phyloP scores from a whole-genome alignment of 2,888 invertebrate species.

The Chymomyza caudatula region DNA sequence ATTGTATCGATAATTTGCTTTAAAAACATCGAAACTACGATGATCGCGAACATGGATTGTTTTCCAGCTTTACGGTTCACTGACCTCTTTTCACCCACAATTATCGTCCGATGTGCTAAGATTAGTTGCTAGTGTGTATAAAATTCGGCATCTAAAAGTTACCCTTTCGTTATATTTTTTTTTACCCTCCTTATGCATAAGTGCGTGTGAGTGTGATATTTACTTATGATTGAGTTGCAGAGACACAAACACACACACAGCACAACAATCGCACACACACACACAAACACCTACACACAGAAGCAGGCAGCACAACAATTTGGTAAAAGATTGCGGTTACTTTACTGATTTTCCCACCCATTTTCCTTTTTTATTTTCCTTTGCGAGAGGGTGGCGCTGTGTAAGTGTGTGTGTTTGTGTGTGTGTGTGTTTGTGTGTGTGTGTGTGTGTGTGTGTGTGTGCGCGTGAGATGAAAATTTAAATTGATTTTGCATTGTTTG shows the following conservation, averaged over 20 bases:
- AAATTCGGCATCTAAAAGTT: slow-evolving; percentile 1
- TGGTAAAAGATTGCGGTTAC: slow-evolving; percentile 72
- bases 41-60: too few relatives aligned
- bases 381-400: not conserved
- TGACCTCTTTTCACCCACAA: too few relatives aligned
- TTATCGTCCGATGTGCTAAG: too few relatives aligned
- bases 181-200: slow-evolving; percentile 38
- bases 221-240: slow-evolving; percentile 72
- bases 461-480: slow-evolving; percentile 66
- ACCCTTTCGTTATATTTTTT: slow-evolving; percentile 16
- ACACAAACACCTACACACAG: slow-evolving; percentile 15
- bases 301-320: slow-evolving; percentile 57
- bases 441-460: slow-evolving; percentile 19
- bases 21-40: too few relatives aligned
- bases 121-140: slow-evolving; percentile 8
- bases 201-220: slow-evolving; percentile 57
- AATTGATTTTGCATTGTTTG: slow-evolving; percentile 74
- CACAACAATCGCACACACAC: slow-evolving; percentile 9
- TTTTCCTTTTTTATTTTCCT: slow-evolving; percentile 37
- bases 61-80: too few relatives aligned
- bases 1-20: too few relatives aligned
- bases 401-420: not conserved
- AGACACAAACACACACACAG: slow-evolving; percentile 15
- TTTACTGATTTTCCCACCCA: slow-evolving; percentile 71
- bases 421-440: slow-evolving; percentile 6